Evolutionary conservation across 2,888 invertebrate species (phyloP), one percentile per base, ranked within the genome.

Genomic region (Drosophila birchii): DNA sequence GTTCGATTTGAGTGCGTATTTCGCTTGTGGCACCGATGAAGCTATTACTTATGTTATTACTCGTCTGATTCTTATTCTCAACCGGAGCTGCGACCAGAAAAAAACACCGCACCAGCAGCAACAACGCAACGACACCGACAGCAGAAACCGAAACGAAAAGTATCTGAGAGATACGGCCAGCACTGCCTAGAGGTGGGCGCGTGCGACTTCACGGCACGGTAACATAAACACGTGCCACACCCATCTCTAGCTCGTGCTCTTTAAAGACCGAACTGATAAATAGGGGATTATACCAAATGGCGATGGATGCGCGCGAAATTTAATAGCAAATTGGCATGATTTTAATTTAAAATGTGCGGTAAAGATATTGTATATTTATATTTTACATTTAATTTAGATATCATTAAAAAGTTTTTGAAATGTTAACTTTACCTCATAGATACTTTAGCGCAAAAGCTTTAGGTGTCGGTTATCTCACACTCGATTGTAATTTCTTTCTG

Each of bases 51-150:
- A 36, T 53, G 34, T 16, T 53, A 11, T 51, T 23, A 16, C 34
- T 36, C 34, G 34, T 53, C 51, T 36, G 34, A 53, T 53, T 75
- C 73, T 61, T 64, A 73, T 84, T 75, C 60, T 73, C 76, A 75
- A 83, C 80, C 67, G 66, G 83, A 80, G 76, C 63, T 75, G 53
- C 75, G 66, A 64, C 68, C 68, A 66, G 68, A 71, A 86, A 81
- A 81, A 86, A 84, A 78, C 70, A 84, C 85, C 85, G 75, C 77
- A 75, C 75, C 76, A 53, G 62, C 56, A 51, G 75, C 86, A 88
- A 83, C 88, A 82, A 79, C 82, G 86, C 86, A 82, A 79, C 82
- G 86, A 88, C 73, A 75, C 88, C 60, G 60, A 61, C 60, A 59
- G 60, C 60, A 61, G 60, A 59, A 59, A 58, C 51, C 34, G 59